A percentile compares a stretch with the other conserved stretches of the same genome.
These are phyloP conservation scores for Tiaroga cobitis DNA, from an alignment of 2,797 vertebrate genomes.

Conservation along the genomic window DNA sequence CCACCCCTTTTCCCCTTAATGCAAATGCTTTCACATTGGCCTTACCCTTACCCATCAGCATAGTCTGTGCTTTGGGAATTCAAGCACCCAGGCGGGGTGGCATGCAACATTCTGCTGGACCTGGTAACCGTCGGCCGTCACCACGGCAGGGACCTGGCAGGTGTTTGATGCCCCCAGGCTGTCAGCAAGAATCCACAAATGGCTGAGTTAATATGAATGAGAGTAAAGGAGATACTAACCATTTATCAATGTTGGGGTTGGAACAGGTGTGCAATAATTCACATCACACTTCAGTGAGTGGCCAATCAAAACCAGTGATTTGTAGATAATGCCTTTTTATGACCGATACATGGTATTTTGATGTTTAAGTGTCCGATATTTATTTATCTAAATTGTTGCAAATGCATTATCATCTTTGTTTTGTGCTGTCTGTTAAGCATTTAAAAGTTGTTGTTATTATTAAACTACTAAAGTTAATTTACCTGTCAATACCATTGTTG, in stretches of 20 bases:
- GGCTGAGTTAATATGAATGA: slow-evolving; percentile 3
- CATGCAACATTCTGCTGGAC: slow-evolving; percentile 83
- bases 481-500: not conserved
- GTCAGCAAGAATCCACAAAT: not conserved
- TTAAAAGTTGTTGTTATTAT: no score
- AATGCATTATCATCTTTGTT: not conserved
- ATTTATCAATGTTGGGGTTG: not conserved
- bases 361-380: no score
- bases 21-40: slow-evolving; percentile 25
- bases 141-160: slow-evolving; percentile 45
- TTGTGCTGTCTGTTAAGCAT: not conserved
- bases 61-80: slow-evolving; percentile 78
- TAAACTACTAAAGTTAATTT: no score
- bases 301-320: not conserved
- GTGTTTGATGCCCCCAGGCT: not conserved
- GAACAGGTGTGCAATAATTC: not conserved
- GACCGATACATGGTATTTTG: not conserved
- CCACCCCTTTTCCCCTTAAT: slow-evolving; percentile 1
- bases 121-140: slow-evolving; percentile 78
- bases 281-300: not conserved
- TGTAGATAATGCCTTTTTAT: not conserved
- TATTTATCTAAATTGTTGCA: not conserved
- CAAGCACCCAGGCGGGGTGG: slow-evolving; percentile 75
- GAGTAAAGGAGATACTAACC: not conserved
- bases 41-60: slow-evolving; percentile 71